A percentile compares a stretch with the other conserved stretches of the same genome.
Conservation (phyloP, 2,888 invertebrate genomes). For the Ditula angustiorana region DNA sequence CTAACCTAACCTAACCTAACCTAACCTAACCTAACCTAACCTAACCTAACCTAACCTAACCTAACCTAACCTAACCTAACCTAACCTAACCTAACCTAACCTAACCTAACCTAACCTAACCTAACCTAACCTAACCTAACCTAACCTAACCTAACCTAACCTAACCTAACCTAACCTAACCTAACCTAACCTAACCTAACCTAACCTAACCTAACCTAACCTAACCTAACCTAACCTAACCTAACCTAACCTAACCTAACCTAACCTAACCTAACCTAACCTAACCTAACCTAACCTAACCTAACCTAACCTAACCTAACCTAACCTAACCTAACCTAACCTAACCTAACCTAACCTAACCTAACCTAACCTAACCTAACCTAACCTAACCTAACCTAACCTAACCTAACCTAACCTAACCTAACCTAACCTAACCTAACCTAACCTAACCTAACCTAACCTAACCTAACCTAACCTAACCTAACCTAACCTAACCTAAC, state of each 20-base stretch:
- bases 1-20: constrained; percentile 14
- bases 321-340: constrained; percentile 42
- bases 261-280: constrained; percentile 42
- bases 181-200: constrained; percentile 38
- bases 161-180: constrained; percentile 34
- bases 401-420: constrained; percentile 42
- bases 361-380: constrained; percentile 40
- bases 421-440: constrained; percentile 42
- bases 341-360: constrained; percentile 42
- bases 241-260: constrained; percentile 39
- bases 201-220: constrained; percentile 41
- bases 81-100: constrained; percentile 42
- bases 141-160: constrained; percentile 32
- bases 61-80: constrained; percentile 38
- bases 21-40: constrained; percentile 32
- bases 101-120: constrained; percentile 42
- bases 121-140: constrained; percentile 39
- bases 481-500: constrained; percentile 38
- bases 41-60: constrained; percentile 36
- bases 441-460: constrained; percentile 41
- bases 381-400: constrained; percentile 42
- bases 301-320: constrained; percentile 42
- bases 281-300: constrained; percentile 25
- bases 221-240: constrained; percentile 41
- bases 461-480: constrained; percentile 42